Base-by-base conservation (phyloP, 35 echinoderm and acorn worm genomes). In the Chiridota heheva region DNA sequence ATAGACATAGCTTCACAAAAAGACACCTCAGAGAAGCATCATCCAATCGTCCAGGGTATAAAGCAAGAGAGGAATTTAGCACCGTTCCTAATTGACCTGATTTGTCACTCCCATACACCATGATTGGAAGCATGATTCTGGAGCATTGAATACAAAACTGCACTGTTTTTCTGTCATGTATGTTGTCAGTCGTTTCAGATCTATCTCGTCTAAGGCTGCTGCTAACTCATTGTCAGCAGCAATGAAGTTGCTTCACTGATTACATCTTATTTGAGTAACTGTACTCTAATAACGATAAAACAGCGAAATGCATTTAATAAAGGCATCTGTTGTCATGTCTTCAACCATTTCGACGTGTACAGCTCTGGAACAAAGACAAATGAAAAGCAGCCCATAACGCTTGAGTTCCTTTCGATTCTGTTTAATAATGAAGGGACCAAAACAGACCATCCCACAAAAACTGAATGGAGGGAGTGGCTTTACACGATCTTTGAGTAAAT, bases 301-400 rank as follows among this genome's bases (percentile, higher is more conserved):
- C 77, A 58, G 17, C 74, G 63, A 5, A 89, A 41, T 30, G 63
- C 65, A 25, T 69, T n/a, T 82, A 30, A 81, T 42, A 26, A 89
- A 81, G 64, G 38, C 2, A 55, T 77, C 70, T 8, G 57, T 86
- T 3, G 31, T 63, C 55, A 77, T 40, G 28, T 67, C 40, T 33
- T 88, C 62, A 31, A 70, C 34, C 35, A 51, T 24, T 65, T 81
- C 86, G 2, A 86, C 34, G 42, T 86, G 84, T 27, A 86, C 53
- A 47, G 70, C 84, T 31, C 84, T 77, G 42, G 74, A 71, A 27
- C 29, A 73, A 31, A 84, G 25, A 24, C 66, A 84, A 0, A 68
- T 84, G 49, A 73, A 82, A 2, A 82, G 35, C 26, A 82, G 5
- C 17, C 81, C 66, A 73, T 84, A 84, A 4, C 48, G 41, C 68